A percentile compares a stretch with the other conserved stretches of the same genome.
Evolutionary conservation across 2,797 vertebrate genomes (phyloP).

Genomic region (Pempheris klunzingeri): DNA sequence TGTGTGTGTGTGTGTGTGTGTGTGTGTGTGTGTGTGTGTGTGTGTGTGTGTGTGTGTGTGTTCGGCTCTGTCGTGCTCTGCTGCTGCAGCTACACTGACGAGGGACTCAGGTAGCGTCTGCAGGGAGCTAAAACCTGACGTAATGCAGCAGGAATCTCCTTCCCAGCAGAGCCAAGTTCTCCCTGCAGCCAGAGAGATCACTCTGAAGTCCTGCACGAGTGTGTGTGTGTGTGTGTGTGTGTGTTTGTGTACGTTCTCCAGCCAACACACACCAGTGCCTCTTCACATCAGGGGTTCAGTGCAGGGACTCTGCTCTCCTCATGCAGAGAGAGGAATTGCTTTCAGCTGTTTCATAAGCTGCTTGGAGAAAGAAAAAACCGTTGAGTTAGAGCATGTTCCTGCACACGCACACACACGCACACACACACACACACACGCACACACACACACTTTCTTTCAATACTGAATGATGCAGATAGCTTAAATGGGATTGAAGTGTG

Average conservation of each 20-base stretch:
- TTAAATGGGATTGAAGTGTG: constrained; percentile 76
- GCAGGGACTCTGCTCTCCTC: constrained; percentile 61
- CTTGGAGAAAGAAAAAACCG: constrained; percentile 39
- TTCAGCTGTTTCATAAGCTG: constrained; percentile 79
- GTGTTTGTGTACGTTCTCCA: constrained; percentile 32
- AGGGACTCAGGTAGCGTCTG: constrained; percentile 70
- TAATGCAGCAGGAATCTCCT: constrained; percentile 84
- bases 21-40: neutral
- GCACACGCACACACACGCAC: no score
- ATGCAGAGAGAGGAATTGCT: constrained; percentile 74
- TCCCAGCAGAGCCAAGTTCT: constrained; percentile 72
- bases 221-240: neutral
- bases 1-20: constrained; percentile 1
- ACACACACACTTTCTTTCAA: no score
- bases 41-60: constrained; percentile 38
- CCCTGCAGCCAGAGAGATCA: constrained; percentile 69
- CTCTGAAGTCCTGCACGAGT: constrained; percentile 28
- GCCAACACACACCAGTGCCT: constrained; percentile 59
- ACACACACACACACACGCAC: no score
- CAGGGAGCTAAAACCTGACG: constrained; percentile 72
- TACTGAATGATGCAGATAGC: constrained; percentile 58
- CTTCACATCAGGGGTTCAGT: constrained; percentile 65
- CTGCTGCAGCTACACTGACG: constrained; percentile 57
- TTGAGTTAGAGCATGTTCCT: constrained; percentile 61
- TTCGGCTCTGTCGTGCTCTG: constrained; percentile 50